Conservation (phyloP, 2,113 vertebrate genomes). For the Bombycilla garrulus region DNA sequence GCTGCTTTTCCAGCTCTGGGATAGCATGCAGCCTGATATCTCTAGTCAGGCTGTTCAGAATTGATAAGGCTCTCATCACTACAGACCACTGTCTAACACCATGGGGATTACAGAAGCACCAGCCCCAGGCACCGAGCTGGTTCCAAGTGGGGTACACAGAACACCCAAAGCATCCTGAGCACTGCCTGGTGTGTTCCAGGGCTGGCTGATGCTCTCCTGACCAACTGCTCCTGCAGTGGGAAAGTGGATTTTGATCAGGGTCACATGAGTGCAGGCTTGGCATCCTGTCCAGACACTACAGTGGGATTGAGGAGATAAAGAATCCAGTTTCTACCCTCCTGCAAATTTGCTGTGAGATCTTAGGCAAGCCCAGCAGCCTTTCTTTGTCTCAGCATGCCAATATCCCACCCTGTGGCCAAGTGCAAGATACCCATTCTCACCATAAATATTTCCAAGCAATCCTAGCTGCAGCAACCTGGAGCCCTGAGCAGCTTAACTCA, state of each 20-base stretch:
- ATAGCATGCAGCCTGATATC: background rate
- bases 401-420: background rate
- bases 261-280: background rate
- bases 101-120: background rate
- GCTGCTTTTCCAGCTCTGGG: background rate
- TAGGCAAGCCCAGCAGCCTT: background rate
- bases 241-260: background rate
- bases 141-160: background rate
- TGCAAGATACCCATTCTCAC: background rate
- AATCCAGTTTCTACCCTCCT: background rate
- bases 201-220: background rate
- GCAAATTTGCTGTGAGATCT: background rate
- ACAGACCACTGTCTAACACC: background rate
- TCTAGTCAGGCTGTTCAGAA: background rate
- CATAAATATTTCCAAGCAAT: background rate
- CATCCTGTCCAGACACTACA: background rate
- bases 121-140: fast-evolving
- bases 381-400: background rate
- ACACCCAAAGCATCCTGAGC: background rate
- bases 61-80: background rate
- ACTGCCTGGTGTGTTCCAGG: background rate
- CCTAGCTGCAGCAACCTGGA: background rate
- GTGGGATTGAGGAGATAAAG: background rate
- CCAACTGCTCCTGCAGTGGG: background rate
- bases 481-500: background rate